Evolutionary conservation across 2,113 vertebrate species (phyloP), one percentile per base, ranked within the genome.

Genomic region (Neotragus moschatus): DNA sequence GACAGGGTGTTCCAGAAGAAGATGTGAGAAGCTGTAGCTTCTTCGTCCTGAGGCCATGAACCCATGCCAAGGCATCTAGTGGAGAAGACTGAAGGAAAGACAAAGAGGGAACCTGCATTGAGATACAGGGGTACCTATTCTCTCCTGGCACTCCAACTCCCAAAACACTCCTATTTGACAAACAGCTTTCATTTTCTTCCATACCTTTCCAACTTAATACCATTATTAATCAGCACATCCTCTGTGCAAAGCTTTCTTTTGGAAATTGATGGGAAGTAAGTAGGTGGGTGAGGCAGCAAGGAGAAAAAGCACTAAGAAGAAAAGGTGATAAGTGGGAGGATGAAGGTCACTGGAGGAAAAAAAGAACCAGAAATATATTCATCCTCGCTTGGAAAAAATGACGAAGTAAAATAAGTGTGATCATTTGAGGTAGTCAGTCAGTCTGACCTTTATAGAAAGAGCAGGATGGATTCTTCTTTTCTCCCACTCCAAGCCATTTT

Each of bases 381-480:
- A 28, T 80, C 86, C 47, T 25, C 47, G 11, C 53, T 97, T 86
- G 81, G 92, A 92, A 63, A 94, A 95, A 97, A 96, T 93, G 92
- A 97, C 79, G 81, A 84, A 98, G 90, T 86, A 92, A 96, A 97
- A 94, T 95, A 95, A 96, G 81, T 61, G 53, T 63, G 87, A 96
- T 96, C 87, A 70, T 98, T 60, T 77, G 90, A 97, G 58, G 93
- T n/a, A 92, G 84, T 66, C 89, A 97, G 82, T 84, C 91, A 95
- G 53, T 88, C 53, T 98, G 96, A 96, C 93, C 97, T 97, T 98
- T 80, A 77, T 84, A 81, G 93, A 90, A 96, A 89, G 75, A 91
- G 84, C 58, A 94, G 36, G n/a, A 43, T 75, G 84, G 84, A 90
- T 81, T 96, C 91, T 90, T 60, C 55, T 94, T 97, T 88, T 94